Evolutionary conservation across 2,113 vertebrate species (phyloP).

Genomic region (Sphaerodactylus townsendi): DNA sequence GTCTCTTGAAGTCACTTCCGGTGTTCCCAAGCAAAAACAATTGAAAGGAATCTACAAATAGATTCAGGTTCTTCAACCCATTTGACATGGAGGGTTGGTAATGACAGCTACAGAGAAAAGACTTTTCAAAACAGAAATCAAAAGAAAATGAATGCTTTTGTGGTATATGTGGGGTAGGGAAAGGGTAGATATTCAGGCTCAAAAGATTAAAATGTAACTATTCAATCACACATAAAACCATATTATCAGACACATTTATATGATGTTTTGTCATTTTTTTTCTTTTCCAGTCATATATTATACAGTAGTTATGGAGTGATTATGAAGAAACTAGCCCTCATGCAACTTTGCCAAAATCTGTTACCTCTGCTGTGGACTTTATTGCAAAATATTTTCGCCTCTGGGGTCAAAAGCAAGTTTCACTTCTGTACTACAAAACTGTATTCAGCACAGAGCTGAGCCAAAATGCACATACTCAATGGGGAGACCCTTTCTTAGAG

Average conservation of each 20-base stretch:
- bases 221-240: neutral
- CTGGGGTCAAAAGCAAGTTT: slow-evolving; percentile 31
- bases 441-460: neutral
- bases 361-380: slow-evolving; percentile 29
- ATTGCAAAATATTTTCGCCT: neutral
- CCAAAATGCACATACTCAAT: neutral
- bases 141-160: neutral
- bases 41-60: slow-evolving; percentile 38
- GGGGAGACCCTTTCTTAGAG: neutral
- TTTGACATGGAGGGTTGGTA: neutral
- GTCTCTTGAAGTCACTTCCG: slow-evolving; percentile 6
- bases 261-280: neutral
- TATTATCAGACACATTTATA: neutral
- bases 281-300: neutral
- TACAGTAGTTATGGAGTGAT: neutral
- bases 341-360: slow-evolving; percentile 6
- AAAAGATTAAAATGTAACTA: fast-evolving
- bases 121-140: fast-evolving
- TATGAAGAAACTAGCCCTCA: neutral
- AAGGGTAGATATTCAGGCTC: fast-evolving
- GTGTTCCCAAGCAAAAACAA: slow-evolving; percentile 28
- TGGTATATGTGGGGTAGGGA: too few species aligned
- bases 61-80: neutral
- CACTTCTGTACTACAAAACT: neutral
- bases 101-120: fast-evolving